Evolutionary conservation across 2,888 invertebrate genomes (phyloP).

Genomic region (Napeogenes sylphis): DNA sequence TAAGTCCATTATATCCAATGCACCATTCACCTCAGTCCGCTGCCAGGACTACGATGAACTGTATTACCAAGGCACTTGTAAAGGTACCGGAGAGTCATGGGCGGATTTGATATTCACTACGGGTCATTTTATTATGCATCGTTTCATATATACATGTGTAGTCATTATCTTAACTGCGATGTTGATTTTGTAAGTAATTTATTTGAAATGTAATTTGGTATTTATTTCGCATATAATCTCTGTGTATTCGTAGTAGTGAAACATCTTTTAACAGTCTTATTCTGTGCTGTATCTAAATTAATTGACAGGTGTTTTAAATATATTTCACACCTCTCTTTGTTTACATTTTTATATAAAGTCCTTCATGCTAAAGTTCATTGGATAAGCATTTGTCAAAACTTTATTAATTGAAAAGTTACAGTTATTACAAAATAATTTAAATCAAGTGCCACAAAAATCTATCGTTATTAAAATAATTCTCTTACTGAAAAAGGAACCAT

Average conservation of each 20-base stretch:
- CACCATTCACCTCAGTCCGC: conserved; percentile 67
- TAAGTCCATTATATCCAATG: conserved; percentile 69
- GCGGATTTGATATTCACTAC: conserved; percentile 71
- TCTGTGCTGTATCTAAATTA: not conserved
- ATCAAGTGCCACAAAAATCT: not conserved
- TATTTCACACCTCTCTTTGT: too few relatives aligned
- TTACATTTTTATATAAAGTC: too few relatives aligned
- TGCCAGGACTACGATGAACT: conserved; percentile 68
- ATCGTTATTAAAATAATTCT: conserved; percentile 15
- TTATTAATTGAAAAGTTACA: not conserved
- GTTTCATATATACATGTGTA: too few relatives aligned
- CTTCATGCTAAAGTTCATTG: too few relatives aligned
- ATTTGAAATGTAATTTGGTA: not conserved
- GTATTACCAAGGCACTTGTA: conserved; percentile 61
- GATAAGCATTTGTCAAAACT: not conserved
- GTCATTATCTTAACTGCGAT: too few relatives aligned
- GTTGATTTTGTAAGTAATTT: not conserved
- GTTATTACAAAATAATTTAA: conserved; percentile 4
- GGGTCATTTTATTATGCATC: conserved; percentile 47
- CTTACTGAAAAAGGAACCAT: conserved; percentile 12
- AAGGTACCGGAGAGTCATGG: conserved; percentile 74
- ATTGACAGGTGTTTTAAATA: too few relatives aligned
- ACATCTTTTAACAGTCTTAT: not conserved
- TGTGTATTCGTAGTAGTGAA: too few relatives aligned
- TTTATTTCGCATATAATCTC: too few relatives aligned